Base-by-base conservation (phyloP, 2,888 invertebrate genomes). In the Hemicrepidius hirtus region DNA sequence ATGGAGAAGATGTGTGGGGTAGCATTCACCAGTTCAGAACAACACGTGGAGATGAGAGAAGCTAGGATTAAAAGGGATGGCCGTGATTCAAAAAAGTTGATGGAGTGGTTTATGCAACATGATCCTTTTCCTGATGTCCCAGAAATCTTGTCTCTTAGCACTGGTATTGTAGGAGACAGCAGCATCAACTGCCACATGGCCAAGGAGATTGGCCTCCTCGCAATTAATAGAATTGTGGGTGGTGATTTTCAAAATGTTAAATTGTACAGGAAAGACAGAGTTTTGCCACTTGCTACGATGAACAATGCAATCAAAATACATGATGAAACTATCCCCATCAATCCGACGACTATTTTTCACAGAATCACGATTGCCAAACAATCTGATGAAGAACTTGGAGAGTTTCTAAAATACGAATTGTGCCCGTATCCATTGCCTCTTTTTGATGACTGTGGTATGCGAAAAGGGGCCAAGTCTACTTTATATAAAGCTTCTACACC, bases 301-400 rank as follows among this genome's bases (percentile, higher is more conserved):
- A 59, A 41, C n/a, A 20, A 41, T 60, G 60, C 41, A 41, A 41
- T 21, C 21, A 60, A 40, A 41, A 41, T 60, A 60, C 6, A 10
- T 60, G 40, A 60, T 41, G 40, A 63, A 63, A 49, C 63, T 12
- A 32, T 63, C 16, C 46, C 63, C 63, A 63, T 63, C 63, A 63
- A 63, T n/a, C 63, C 32, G 12, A 63, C 28, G 32, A 49, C 49
- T 49, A 28, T 32, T 63, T 63, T 63, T 46, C 16, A 63, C 1
- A 63, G 46, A 63, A 44, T 63, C 13, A 24, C 40, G 12, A 59
- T 59, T 59, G 59, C 63, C 16, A 63, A 63, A 62, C 63, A 44
- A 44, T 62, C 44, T 41, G 44, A 44, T 62, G 24, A 62, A 41
- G 44, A 62, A 62, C 44, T 41, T 41, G 16, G 44, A 62, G 28